A percentile compares a stretch with the other conserved stretches of the same genome.
phyloP scores from a whole-genome alignment of 1,140 invertebrate genomes.

The Eupeodes corollae region DNA sequence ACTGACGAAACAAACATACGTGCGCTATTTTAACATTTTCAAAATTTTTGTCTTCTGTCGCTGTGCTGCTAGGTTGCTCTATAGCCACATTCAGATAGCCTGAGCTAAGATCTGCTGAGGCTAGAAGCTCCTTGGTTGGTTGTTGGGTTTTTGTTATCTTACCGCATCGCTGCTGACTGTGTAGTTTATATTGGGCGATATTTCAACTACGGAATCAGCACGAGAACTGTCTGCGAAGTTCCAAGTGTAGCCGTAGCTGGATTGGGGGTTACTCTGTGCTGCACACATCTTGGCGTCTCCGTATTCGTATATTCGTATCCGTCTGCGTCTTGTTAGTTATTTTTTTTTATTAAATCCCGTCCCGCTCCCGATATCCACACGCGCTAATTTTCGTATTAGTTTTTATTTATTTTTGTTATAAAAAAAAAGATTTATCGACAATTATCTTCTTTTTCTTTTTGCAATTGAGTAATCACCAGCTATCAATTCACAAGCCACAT shows the following conservation, averaged over 20 bases:
- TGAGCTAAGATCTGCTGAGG: not conserved
- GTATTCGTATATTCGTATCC: too few species aligned
- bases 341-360: not conserved
- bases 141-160: constrained; percentile 10
- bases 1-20: not conserved
- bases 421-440: not conserved
- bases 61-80: not conserved
- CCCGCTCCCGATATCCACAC: not conserved
- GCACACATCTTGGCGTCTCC: constrained; percentile 28
- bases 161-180: constrained; percentile 37
- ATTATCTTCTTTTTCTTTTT: not conserved
- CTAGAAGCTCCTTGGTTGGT: not conserved
- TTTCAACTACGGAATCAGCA: constrained; percentile 34
- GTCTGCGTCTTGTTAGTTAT: not conserved
- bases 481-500: too few species aligned
- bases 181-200: constrained; percentile 38
- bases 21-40: too few species aligned
- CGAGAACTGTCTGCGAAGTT: constrained; percentile 34
- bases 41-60: constrained; percentile 1
- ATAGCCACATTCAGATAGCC: too few species aligned
- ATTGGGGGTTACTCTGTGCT: constrained; percentile 34
- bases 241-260: constrained; percentile 36
- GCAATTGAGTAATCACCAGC: not conserved
- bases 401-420: not conserved
- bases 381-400: not conserved